Percentiles rank a stretch among this genome's conserved stretches.
These are phyloP conservation scores for Tamias sibiricus DNA, from an alignment of 2,113 vertebrate genomes.

Conservation along the genomic window DNA sequence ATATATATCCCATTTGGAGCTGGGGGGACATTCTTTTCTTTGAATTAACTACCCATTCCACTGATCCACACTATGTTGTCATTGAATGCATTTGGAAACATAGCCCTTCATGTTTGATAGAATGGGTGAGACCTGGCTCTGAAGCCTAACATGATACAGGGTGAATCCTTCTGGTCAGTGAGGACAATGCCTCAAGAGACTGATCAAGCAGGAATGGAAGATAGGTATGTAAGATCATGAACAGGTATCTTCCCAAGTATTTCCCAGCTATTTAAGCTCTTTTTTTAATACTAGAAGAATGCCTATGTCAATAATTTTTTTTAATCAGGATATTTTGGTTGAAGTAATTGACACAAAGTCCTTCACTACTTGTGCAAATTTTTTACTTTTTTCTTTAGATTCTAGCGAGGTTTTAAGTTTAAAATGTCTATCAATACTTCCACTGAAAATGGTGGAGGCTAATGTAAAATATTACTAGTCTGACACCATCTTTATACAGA, in stretches of 20 bases:
- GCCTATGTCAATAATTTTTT: background rate
- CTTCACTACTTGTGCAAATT: background rate
- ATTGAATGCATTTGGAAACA: background rate
- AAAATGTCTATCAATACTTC: background rate
- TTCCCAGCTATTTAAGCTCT: background rate
- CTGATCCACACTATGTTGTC: background rate
- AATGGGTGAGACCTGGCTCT: background rate
- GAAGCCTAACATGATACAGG: background rate
- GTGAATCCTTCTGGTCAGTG: background rate
- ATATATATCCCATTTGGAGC: rapidly evolving
- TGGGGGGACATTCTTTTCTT: rapidly evolving
- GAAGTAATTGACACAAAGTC: background rate
- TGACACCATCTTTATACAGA: background rate
- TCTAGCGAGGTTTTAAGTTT: background rate
- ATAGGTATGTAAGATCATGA: background rate
- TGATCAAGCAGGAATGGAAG: background rate
- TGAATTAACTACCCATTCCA: background rate
- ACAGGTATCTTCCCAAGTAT: background rate
- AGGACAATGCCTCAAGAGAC: background rate
- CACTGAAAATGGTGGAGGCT: background rate
- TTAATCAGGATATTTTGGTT: background rate
- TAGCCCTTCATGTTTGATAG: background rate
- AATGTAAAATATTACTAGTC: background rate
- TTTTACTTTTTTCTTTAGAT: background rate
- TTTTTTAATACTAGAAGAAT: background rate